phyloP scores from a whole-genome alignment of 2,113 vertebrate species.

The Panthera tigris region DNA sequence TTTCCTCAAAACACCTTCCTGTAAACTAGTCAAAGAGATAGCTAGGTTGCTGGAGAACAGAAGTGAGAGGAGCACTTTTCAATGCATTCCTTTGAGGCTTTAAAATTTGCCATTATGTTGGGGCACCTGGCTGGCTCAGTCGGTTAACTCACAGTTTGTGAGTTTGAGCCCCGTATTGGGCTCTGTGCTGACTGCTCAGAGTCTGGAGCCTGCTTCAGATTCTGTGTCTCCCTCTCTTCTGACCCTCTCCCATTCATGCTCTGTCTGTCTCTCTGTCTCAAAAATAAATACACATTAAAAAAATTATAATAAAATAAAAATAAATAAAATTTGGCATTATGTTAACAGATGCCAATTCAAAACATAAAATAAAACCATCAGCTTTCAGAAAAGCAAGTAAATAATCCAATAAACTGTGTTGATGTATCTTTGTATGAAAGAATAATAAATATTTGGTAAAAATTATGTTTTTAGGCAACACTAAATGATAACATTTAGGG shows the following conservation, averaged over 20 bases:
- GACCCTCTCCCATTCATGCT: too few species aligned
- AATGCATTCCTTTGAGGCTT: background rate
- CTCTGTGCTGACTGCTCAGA: too few species aligned
- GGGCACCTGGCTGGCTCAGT: too few species aligned
- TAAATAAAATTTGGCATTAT: background rate
- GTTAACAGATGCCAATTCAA: background rate
- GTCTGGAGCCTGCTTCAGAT: too few species aligned
- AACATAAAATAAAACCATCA: background rate
- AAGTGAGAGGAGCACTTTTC: background rate
- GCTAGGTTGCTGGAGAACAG: background rate
- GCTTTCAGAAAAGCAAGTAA: background rate
- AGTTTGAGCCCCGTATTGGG: too few species aligned
- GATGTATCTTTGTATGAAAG: background rate
- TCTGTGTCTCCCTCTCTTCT: too few species aligned
- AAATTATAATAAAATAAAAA: too few species aligned
- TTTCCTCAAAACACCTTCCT: background rate
- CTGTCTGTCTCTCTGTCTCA: too few species aligned
- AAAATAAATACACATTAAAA: too few species aligned
- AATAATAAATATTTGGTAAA: background rate
- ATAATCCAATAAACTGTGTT: background rate
- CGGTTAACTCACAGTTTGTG: too few species aligned
- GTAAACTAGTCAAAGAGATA: background rate
- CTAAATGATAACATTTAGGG: background rate
- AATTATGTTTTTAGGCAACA: background rate
- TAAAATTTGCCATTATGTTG: background rate